Conservation (phyloP, 2,113 vertebrate species). For the Misgurnus mizolepis region DNA sequence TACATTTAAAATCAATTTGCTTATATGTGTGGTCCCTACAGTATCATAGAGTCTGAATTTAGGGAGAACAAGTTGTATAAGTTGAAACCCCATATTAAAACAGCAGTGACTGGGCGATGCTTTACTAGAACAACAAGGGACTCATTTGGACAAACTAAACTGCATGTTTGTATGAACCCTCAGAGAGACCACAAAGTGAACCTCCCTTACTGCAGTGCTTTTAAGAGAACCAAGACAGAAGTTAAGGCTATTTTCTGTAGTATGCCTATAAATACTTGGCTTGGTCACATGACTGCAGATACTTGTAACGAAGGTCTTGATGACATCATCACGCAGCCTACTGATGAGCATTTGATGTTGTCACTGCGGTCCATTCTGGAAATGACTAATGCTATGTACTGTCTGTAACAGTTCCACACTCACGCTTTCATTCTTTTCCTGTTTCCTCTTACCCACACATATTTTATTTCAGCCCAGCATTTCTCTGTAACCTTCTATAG, state of each 20-base stretch:
- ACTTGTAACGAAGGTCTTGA: slow-evolving; percentile 56
- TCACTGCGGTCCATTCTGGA: slow-evolving; percentile 49
- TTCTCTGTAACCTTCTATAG: background rate
- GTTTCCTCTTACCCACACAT: background rate
- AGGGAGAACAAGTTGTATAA: no score
- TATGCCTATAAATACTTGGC: slow-evolving; percentile 57
- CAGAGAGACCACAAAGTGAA: slow-evolving; percentile 28
- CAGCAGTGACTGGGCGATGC: background rate
- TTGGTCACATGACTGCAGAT: slow-evolving; percentile 51
- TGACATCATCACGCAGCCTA: slow-evolving; percentile 56
- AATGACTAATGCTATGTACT: slow-evolving; percentile 57
- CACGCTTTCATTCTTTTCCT: background rate
- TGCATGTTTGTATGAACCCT: slow-evolving; percentile 22
- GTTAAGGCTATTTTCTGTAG: slow-evolving; percentile 44
- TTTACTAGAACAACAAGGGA: background rate
- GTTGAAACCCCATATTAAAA: no score
- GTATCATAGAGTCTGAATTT: no score
- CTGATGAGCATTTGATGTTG: slow-evolving; percentile 58
- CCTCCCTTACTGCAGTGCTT: slow-evolving; percentile 24
- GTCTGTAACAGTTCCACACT: slow-evolving; percentile 39
- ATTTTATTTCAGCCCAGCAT: background rate
- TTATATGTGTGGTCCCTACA: no score
- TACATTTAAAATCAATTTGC: no score
- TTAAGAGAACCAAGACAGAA: slow-evolving; percentile 34
- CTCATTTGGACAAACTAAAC: slow-evolving; percentile 20